These are phyloP conservation scores for Vimba vimba DNA, from an alignment of 2,113 vertebrate genomes.

Conservation along the genomic window DNA sequence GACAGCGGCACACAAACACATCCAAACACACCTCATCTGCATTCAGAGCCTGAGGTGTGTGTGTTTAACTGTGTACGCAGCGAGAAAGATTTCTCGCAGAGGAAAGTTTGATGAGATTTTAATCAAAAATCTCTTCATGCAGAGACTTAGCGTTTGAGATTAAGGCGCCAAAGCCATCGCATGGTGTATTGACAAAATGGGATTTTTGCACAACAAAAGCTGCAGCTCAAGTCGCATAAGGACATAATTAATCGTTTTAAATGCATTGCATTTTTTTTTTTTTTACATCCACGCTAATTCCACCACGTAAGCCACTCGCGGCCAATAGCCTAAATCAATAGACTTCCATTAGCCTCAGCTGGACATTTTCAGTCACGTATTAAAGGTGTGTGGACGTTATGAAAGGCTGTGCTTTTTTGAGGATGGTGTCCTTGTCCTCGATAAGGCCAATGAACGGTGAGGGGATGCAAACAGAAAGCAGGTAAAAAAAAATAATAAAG, in stretches of 20 bases:
- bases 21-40: conserved; percentile 20
- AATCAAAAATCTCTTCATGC: conserved; percentile 65
- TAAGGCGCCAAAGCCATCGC: conserved; percentile 64
- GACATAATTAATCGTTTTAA: conserved; percentile 66
- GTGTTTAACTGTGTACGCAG: conserved; percentile 7
- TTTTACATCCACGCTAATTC: conserved; percentile 52
- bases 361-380: neutral
- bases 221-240: conserved; percentile 57
- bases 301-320: conserved; percentile 43
- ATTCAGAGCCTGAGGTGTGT: conserved; percentile 35
- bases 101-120: conserved; percentile 65
- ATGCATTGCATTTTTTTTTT: conserved; percentile 56
- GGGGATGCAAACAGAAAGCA: neutral
- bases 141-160: conserved; percentile 61
- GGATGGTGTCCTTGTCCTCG: neutral
- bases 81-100: conserved; percentile 18
- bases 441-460: neutral
- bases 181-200: conserved; percentile 65
- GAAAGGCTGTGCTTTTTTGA: conserved; percentile 36
- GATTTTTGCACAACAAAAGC: conserved; percentile 61
- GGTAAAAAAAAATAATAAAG: conserved; percentile 1
- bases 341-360: conserved; percentile 30
- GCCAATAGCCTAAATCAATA: conserved; percentile 53
- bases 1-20: conserved; percentile 8
- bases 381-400: conserved; percentile 10